A percentile compares a stretch with the other conserved stretches of the same genome.
Conservation (phyloP, 2,888 invertebrate genomes). For the Neoitamus cyanurus region DNA sequence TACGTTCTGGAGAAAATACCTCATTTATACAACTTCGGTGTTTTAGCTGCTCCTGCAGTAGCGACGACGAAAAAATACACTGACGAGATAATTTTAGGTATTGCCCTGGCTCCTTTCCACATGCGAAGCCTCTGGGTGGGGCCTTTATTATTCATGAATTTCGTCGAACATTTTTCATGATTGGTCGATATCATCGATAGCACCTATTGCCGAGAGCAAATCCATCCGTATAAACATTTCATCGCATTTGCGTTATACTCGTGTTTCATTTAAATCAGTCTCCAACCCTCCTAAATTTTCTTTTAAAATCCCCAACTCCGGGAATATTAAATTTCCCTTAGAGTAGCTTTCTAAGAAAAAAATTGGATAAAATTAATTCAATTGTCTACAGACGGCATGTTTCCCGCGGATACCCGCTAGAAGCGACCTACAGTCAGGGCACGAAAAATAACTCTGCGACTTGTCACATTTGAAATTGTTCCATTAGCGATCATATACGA, state of each 20-base stretch:
- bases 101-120: not conserved
- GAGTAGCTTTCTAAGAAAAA: not conserved
- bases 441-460: not conserved
- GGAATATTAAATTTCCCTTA: not conserved
- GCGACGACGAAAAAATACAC: not conserved
- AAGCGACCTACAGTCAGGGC: not conserved
- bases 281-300: not conserved
- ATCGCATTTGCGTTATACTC: not conserved
- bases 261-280: not conserved
- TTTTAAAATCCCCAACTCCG: not conserved
- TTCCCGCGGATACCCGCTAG: not conserved
- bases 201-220: not conserved
- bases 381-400: not conserved
- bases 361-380: not conserved
- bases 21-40: slow-evolving; percentile 8
- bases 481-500: not conserved
- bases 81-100: slow-evolving; percentile 31
- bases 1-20: not conserved
- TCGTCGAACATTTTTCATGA: slow-evolving; percentile 19
- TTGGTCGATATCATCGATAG: slow-evolving; percentile 31
- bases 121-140: not conserved
- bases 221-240: not conserved
- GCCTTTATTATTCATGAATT: slow-evolving; percentile 29
- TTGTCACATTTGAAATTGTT: not conserved
- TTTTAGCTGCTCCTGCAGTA: not conserved